phyloP scores from a whole-genome alignment of 2,888 invertebrate species.

The Strigamia transsilvanica region DNA sequence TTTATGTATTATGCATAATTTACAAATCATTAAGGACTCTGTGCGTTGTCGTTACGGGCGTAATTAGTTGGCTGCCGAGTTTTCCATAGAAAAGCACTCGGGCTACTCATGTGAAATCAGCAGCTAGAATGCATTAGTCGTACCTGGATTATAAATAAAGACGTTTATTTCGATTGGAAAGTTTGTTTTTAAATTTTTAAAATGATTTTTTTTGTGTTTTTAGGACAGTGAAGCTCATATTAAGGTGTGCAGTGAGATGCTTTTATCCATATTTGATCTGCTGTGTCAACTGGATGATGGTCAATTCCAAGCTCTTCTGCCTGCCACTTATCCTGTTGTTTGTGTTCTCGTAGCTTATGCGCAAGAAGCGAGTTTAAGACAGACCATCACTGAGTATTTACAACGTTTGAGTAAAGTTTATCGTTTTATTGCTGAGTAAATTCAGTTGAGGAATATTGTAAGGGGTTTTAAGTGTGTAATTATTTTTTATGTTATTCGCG shows the following conservation, averaged over 20 bases:
- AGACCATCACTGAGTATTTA: conserved; percentile 69
- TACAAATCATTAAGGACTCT: conserved; percentile 52
- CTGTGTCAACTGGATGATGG: conserved; percentile 68
- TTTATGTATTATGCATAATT: conserved; percentile 53
- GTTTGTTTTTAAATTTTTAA: too few species aligned
- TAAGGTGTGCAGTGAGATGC: conserved; percentile 83
- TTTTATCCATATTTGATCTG: conserved; percentile 85
- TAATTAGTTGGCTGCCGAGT: conserved; percentile 50
- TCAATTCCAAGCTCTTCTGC: conserved; percentile 69
- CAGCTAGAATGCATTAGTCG: conserved; percentile 5
- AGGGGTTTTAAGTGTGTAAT: not conserved
- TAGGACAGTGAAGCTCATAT: conserved; percentile 87
- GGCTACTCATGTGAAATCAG: conserved; percentile 24
- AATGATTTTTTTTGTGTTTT: conserved; percentile 57
- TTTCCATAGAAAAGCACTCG: conserved; percentile 27
- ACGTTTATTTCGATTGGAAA: too few species aligned
- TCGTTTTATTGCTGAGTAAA: conserved; percentile 62
- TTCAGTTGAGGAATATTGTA: too few species aligned
- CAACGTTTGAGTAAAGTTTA: conserved; percentile 68
- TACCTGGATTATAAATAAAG: conserved; percentile 24
- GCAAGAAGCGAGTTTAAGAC: conserved; percentile 68
- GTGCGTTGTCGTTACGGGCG: conserved; percentile 37
- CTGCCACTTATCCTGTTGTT: conserved; percentile 70
- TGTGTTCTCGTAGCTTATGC: conserved; percentile 70
- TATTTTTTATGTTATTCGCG: not conserved